Percentiles rank a stretch among this genome's conserved stretches.
Evolutionary conservation across 2,797 vertebrate species (phyloP).

Genomic region (Lophius americanus): DNA sequence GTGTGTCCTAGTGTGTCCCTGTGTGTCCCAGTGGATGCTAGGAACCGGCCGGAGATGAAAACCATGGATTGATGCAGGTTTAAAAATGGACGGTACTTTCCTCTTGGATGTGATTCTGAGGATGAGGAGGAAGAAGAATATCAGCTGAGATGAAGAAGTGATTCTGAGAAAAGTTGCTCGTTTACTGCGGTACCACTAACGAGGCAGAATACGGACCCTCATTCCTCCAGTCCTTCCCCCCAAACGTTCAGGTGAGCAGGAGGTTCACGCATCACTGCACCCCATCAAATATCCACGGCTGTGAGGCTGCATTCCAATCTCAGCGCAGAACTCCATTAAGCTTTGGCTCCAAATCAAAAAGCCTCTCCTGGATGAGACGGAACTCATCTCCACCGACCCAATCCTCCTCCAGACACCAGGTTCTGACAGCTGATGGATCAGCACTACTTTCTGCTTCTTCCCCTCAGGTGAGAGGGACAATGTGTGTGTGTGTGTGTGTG

Average conservation of each 20-base stretch:
- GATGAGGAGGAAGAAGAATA: slow-evolving; percentile 6
- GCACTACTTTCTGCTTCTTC: slow-evolving; percentile 18
- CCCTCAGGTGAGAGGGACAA: not conserved
- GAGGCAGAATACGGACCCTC: not conserved
- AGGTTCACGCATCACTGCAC: slow-evolving; percentile 12
- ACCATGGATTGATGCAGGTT: no score
- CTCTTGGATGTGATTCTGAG: no score
- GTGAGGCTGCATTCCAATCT: slow-evolving; percentile 49
- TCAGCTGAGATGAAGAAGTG: slow-evolving; percentile 18
- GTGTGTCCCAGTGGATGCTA: no score
- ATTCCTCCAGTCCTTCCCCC: slow-evolving; percentile 13
- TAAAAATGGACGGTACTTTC: no score
- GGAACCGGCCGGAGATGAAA: no score
- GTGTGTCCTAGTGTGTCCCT: no score
- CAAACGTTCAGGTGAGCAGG: slow-evolving; percentile 30
- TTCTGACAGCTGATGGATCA: slow-evolving; percentile 60
- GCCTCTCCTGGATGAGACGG: slow-evolving; percentile 42
- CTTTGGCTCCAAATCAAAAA: slow-evolving; percentile 64
- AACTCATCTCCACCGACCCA: slow-evolving; percentile 50
- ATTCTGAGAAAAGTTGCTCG: slow-evolving; percentile 19
- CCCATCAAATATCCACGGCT: slow-evolving; percentile 31
- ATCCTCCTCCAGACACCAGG: slow-evolving; percentile 30
- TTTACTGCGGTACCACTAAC: slow-evolving; percentile 5
- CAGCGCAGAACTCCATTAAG: slow-evolving; percentile 49
- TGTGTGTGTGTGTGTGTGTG: slow-evolving; percentile 17